phyloP scores from a whole-genome alignment of 2,797 vertebrate species.

The Microhierax caerulescens region DNA sequence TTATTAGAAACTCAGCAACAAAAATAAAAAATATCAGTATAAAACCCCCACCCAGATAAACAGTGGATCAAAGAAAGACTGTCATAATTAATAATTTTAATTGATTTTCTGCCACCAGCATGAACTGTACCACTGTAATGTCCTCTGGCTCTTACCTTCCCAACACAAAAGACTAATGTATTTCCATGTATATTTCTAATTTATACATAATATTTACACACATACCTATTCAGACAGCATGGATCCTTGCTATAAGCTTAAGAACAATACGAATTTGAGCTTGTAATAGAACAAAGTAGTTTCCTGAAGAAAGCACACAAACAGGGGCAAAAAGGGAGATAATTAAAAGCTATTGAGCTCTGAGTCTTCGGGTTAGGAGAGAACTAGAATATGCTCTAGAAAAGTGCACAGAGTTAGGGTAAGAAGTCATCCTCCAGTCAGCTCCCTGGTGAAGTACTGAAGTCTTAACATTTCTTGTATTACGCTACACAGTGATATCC shows the following conservation, averaged over 20 bases:
- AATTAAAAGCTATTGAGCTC: not conserved
- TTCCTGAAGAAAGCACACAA: not conserved
- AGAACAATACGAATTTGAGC: not conserved
- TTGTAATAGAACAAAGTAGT: not conserved
- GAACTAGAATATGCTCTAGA: not conserved
- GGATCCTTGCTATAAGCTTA: not conserved
- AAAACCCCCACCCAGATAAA: not conserved
- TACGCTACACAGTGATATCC: not conserved
- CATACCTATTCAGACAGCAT: not conserved
- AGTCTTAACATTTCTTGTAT: not conserved
- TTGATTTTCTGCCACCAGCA: not conserved
- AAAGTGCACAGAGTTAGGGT: not conserved
- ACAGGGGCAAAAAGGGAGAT: not conserved
- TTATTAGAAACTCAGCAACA: not conserved
- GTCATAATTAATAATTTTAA: not conserved
- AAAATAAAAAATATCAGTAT: not conserved
- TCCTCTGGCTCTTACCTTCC: not conserved
- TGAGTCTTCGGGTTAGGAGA: not conserved
- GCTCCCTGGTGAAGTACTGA: not conserved
- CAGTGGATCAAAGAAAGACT: not conserved
- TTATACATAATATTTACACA: not conserved
- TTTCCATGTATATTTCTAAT: not conserved
- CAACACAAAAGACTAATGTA: not conserved
- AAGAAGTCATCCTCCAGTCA: not conserved
- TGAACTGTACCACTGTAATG: not conserved